A percentile compares a stretch with the other conserved stretches of the same genome.
Evolutionary conservation across 1,140 invertebrate genomes (phyloP).

Genomic region (Chionoecetes opilio): DNA sequence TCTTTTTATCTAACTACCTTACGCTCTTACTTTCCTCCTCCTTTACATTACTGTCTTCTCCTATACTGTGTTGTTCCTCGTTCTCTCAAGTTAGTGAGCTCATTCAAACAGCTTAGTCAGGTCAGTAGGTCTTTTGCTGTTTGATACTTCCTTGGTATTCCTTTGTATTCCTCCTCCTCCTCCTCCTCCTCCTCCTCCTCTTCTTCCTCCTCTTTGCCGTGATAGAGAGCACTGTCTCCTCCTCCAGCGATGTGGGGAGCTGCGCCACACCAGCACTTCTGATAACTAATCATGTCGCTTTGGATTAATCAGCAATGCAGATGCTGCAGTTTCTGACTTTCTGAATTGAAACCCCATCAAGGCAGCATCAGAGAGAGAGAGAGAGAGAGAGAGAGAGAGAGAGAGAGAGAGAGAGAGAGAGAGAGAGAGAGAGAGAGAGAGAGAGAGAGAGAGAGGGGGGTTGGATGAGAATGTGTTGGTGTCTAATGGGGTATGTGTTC

Average conservation of each 20-base stretch:
- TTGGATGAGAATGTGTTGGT: neutral
- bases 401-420: neutral
- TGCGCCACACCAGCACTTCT: constrained; percentile 39
- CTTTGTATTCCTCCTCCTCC: constrained; percentile 4
- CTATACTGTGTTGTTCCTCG: too few relatives aligned
- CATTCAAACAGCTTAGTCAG: too few relatives aligned
- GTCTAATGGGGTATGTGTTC: too few relatives aligned
- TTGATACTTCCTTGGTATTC: too few relatives aligned
- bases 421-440: constrained; percentile 45
- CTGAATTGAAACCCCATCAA: constrained; percentile 45
- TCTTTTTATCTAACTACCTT: too few relatives aligned
- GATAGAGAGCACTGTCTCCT: neutral
- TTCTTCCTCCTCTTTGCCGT: neutral
- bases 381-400: too few relatives aligned
- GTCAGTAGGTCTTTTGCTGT: too few relatives aligned
- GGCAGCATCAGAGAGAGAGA: neutral
- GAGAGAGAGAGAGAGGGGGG: neutral
- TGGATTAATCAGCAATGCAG: constrained; percentile 43
- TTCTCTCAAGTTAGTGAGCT: too few relatives aligned
- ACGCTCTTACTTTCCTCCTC: neutral
- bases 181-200: constrained; percentile 14
- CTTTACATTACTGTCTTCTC: neutral
- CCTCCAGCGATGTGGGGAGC: neutral
- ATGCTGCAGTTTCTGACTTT: constrained; percentile 45
- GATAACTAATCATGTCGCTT: constrained; percentile 48